Base-by-base conservation (phyloP, 2,888 invertebrate species). In the Lymantria dispar region DNA sequence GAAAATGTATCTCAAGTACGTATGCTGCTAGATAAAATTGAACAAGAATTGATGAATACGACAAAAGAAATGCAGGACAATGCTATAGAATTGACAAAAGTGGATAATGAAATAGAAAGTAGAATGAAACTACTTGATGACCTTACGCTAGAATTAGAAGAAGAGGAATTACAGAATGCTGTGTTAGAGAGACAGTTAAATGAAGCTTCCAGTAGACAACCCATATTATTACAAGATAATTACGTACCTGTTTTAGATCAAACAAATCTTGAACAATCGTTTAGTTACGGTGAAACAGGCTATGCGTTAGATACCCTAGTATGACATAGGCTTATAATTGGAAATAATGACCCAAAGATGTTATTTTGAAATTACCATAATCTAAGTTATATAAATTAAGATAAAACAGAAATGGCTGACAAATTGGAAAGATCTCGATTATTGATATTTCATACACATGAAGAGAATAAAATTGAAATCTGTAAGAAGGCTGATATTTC, bases 121-220 rank as follows among this genome's bases (percentile, higher is more conserved):
- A 86, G 93, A 71, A 80, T 93, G 76, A 87, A 92, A 58, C 61
- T 93, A 0, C 72, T 94, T 8, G 93, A 93, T 47, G 88, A 90
- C 50, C 68, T 94, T 50, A 92, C 91, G 1, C 72, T 89, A 54
- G 92, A 93, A 54, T 75, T 93, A 50, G 90, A 92, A 56, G 87
- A 91, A 58, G 91, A 91, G 51, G 91, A 92, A 58, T 59, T 85
- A 51, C 85, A 93, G 80, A 85, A 92, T 71, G 62, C 92, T 58
- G 78, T 85, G 72, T 56, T 92, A 68, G 85, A 93, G 76, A 80
- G 78, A 50, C 88, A 90, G 52, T 56, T 90, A 31, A 88, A 90
- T 51, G 91, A 88, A 62, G 78, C 88, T 1, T 87, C 90, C 0
- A 88, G 85, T 74, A 70, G 91, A 54, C 90, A 90, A 52, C 91